Percentiles rank a stretch among this genome's conserved stretches.
Evolutionary conservation across 2,113 vertebrate species (phyloP).

Genomic region (Mustela lutreola): DNA sequence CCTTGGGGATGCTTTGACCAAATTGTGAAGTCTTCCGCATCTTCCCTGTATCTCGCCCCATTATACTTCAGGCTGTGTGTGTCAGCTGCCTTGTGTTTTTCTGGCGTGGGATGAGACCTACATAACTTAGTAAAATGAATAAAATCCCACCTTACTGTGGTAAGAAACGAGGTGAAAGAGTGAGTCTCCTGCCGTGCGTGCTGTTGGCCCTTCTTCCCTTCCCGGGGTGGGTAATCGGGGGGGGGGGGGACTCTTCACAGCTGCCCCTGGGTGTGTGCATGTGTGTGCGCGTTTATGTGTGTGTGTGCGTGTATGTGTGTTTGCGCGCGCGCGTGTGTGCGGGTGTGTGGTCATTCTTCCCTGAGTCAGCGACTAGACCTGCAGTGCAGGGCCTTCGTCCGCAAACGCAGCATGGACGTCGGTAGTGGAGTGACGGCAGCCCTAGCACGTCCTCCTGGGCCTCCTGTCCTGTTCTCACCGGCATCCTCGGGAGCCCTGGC

Average conservation of each 20-base stretch:
- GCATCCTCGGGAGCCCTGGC: background rate
- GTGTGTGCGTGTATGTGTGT: too few species aligned
- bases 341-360: background rate
- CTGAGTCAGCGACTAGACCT: background rate
- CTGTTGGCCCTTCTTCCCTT: too few species aligned
- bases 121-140: background rate
- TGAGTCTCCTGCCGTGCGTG: too few species aligned
- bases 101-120: background rate
- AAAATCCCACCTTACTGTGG: background rate
- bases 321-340: too few species aligned
- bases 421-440: background rate
- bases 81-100: background rate
- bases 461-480: background rate
- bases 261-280: background rate
- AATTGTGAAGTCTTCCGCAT: background rate
- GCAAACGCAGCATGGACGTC: accelerated
- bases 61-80: background rate
- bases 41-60: too few species aligned
- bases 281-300: background rate
- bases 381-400: background rate
- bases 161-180: background rate
- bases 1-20: background rate
- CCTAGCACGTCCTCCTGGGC: accelerated
- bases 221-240: too few species aligned
- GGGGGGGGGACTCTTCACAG: background rate